These are phyloP conservation scores for Drosophila nigromelanica DNA, from an alignment of 1,140 invertebrate genomes.

Conservation along the genomic window DNA sequence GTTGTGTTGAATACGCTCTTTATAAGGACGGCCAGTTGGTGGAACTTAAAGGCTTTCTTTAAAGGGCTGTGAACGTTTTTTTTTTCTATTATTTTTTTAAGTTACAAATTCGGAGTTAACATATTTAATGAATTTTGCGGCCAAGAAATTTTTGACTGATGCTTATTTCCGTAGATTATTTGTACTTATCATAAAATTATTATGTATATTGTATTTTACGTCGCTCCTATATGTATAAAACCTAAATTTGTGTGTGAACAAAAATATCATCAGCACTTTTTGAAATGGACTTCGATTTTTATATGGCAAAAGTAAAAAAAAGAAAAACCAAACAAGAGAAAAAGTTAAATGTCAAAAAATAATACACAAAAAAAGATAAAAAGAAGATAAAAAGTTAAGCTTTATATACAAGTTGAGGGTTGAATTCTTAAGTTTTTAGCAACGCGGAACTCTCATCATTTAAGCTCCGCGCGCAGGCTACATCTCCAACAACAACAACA, in stretches of 20 bases:
- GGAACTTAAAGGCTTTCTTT: slow-evolving; percentile 11
- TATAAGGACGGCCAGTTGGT: slow-evolving; percentile 21
- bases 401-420: slow-evolving; percentile 83
- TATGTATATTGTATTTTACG: slow-evolving; percentile 69
- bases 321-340: slow-evolving; percentile 32
- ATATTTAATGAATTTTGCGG: slow-evolving; percentile 63
- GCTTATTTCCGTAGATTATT: slow-evolving; percentile 70
- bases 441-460: slow-evolving; percentile 57
- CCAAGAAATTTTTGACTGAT: slow-evolving; percentile 82
- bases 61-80: slow-evolving; percentile 10
- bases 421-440: slow-evolving; percentile 81
- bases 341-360: slow-evolving; percentile 48
- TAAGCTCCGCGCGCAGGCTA: slow-evolving; percentile 53
- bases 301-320: slow-evolving; percentile 57
- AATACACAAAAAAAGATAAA: slow-evolving; percentile 68
- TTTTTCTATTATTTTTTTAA: slow-evolving; percentile 29
- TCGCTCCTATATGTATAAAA: slow-evolving; percentile 78
- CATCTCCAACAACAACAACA: slow-evolving; percentile 37
- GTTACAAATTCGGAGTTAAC: slow-evolving; percentile 42
- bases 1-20: slow-evolving; percentile 14
- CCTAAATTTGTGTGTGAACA: slow-evolving; percentile 83
- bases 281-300: slow-evolving; percentile 84
- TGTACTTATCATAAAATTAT: slow-evolving; percentile 63
- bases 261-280: slow-evolving; percentile 84
- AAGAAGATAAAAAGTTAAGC: slow-evolving; percentile 54